Conservation (phyloP, 2,797 vertebrate genomes). For the Crenuchus spilurus region DNA sequence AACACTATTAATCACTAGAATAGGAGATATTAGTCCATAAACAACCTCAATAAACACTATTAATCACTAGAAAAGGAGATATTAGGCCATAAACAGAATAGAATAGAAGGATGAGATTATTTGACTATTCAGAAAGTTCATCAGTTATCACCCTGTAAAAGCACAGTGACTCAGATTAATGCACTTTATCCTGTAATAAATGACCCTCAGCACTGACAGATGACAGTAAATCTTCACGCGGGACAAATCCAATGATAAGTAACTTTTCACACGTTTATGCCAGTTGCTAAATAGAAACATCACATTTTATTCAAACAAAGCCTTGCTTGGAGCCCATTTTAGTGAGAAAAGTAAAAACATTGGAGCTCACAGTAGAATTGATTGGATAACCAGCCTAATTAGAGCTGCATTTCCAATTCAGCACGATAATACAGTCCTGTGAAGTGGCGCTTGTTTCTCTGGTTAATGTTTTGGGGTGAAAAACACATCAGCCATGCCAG, state of each 20-base stretch:
- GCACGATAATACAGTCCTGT: constrained; percentile 11
- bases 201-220: background rate
- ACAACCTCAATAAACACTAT: too few relatives aligned
- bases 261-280: background rate
- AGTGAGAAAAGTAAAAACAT: background rate
- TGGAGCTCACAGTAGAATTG: background rate
- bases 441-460: constrained; percentile 15
- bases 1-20: too few relatives aligned
- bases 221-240: background rate
- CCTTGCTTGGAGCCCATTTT: background rate
- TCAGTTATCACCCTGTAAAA: too few relatives aligned
- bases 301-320: constrained; percentile 4
- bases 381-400: background rate
- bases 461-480: constrained; percentile 1
- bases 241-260: background rate
- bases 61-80: too few relatives aligned
- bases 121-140: too few relatives aligned
- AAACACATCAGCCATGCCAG: constrained; percentile 6
- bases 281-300: background rate
- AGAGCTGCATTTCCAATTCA: background rate
- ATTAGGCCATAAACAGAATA: too few relatives aligned
- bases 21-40: too few relatives aligned
- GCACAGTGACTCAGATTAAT: background rate
- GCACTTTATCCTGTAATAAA: background rate
- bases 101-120: too few relatives aligned